Evolutionary conservation across 2,797 vertebrate species (phyloP), one percentile per base, ranked within the genome.

Genomic region (Naso thynnoides): DNA sequence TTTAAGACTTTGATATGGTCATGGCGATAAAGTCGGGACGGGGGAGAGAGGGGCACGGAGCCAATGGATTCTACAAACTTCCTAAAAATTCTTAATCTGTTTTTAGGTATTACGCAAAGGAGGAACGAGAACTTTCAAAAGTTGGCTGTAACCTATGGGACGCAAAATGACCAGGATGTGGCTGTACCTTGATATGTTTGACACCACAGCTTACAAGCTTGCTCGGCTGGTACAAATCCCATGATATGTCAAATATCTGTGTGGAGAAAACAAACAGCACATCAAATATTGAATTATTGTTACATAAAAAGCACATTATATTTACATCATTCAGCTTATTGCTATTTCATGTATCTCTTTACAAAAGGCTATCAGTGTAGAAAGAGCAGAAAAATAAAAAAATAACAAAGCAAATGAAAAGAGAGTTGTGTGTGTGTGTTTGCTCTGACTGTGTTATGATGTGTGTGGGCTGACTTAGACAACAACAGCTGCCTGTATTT

Each of bases 191-290:
- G 85, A 99, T 99, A 88, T 99, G 98, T 93, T 99, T 99, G 90
- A 99, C 98, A 2, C 98, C 98, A 90, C 98, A 99, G 95, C 98
- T 99, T 82, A 99, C 98, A 2, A 99, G 95, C 89, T 98, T 99
- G 94, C 96, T 98, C 62, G 97, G 96, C 91, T 99, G 98, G 91
- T 98, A 99, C 89, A 99, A 93, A 94, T 99, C 98, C 98, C 98
- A 99, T 44, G 98, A 98, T 93, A 99, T 97, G 94, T 99, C 98
- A 94, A 99, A 99, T 95, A 99, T 99, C 98, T 99, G 94, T 67
- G 78, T 86, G 86, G 63, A 50, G 86, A 86, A 82, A 54, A 81
- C 64, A 78, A 23, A 78, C 68, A 74, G 38, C 7, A 54, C 29
- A 77, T 83, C 71, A 76, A 62, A 77, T 15, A 57, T 42, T 16